Evolutionary conservation across 2,113 vertebrate species (phyloP), one percentile per base, ranked within the genome.

Genomic region (Galemys pyrenaicus): DNA sequence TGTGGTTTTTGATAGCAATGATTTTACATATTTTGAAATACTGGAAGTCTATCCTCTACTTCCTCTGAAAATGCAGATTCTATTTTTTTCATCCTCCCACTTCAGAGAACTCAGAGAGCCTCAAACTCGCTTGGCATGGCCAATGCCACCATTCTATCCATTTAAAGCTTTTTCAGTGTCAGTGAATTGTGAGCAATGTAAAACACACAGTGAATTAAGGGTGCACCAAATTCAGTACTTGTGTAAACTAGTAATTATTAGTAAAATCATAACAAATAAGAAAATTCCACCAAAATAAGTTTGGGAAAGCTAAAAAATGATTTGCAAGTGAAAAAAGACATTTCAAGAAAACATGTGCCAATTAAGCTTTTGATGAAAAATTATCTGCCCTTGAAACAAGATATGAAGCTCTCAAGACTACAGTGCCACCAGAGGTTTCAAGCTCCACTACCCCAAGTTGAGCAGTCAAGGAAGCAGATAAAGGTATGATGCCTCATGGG

Each of bases 251-350:
- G 56, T 17, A 74, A 60, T 10, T 77, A 60, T 80, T 16, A 79
- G 44, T 2, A 79, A 92, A 74, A 58, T 67, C 16, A 79, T 26
- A 85, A 26, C 24, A 62, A 49, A 17, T 30, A 54, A 81, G 17
- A 89, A 85, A 89, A 82, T 32, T 17, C n/a, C 41, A 89, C 86
- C 16, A 75, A 87, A 89, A 77, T 39, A 71, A 65, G 2, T 32
- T 22, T 13, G 7, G 4, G 58, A 84, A 26, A 15, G 1, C 3
- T 77, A 73, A 73, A 68, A 3, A 16, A 39, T 9, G 64, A 56
- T 19, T 65, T 74, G 16, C 65, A 79, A 93, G 56, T 16, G 1
- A 73, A 41, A 95, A 95, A 9, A 87, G 62, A 26, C 70, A 56
- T 58, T 73, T 77, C 32, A 74, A 82, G 32, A 77, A 92, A 70